These are phyloP conservation scores for Anoncus sp. DNA, from an alignment of 2,888 invertebrate genomes.

Conservation along the genomic window DNA sequence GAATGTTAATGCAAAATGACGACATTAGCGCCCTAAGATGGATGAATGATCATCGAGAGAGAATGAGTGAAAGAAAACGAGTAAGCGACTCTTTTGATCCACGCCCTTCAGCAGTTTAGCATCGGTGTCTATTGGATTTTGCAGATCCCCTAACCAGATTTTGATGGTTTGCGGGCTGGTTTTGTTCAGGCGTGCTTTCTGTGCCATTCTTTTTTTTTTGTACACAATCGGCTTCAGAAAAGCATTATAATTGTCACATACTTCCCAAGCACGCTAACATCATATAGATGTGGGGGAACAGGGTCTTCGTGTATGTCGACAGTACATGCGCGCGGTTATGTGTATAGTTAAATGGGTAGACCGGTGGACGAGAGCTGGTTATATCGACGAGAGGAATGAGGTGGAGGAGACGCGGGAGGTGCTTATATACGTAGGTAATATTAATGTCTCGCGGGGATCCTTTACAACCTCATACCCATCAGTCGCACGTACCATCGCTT, in stretches of 20 bases:
- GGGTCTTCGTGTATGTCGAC: conserved; percentile 7
- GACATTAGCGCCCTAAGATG: conserved; percentile 47
- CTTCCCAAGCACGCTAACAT: conserved; percentile 29
- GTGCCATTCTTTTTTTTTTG: conserved; percentile 6
- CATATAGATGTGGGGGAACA: conserved; percentile 28
- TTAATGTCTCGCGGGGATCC: conserved; percentile 79
- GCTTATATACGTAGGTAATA: conserved; percentile 77
- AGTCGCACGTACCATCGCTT: conserved; percentile 78
- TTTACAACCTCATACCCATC: conserved; percentile 79
- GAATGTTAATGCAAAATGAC: conserved; percentile 25
- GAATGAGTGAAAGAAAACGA: conserved; percentile 14
- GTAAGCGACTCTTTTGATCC: conserved; percentile 20
- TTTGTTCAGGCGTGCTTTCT: neutral
- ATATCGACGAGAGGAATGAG: conserved; percentile 40
- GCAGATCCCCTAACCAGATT: neutral
- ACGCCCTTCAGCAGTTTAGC: conserved; percentile 24
- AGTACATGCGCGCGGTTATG: neutral
- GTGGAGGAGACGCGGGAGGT: conserved; percentile 56
- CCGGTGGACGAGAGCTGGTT: conserved; percentile 21
- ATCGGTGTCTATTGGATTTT: neutral
- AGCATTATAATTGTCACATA: conserved; percentile 46
- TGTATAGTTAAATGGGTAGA: neutral
- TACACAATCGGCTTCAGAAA: neutral
- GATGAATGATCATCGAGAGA: conserved; percentile 39
- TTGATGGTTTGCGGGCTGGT: neutral